Evolutionary conservation across 2,113 vertebrate genomes (phyloP), one percentile per base, ranked within the genome.

Genomic region (Carassius gibelio): DNA sequence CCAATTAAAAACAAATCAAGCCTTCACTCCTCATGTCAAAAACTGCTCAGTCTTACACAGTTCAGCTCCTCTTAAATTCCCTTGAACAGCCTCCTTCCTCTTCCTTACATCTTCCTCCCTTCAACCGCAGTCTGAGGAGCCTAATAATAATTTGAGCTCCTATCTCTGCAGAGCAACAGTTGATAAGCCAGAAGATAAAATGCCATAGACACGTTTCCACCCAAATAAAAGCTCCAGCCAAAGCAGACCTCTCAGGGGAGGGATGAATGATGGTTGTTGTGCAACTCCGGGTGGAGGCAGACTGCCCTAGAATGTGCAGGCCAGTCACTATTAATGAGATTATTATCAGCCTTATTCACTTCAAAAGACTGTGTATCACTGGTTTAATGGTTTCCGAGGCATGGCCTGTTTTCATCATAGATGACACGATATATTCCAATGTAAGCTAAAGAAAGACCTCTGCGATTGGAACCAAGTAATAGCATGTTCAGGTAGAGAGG

Each of bases 281-380:
- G 66, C 55, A 45, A 74, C 6, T 50, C 66, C 8, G 42, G 71
- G 61, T 66, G 55, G 71, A 84, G 79, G 80, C 69, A 78, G 79
- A 64, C 78, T 52, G 78, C 86, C 81, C 78, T 26, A 69, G 87
- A 89, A 90, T 77, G 81, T 85, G 61, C 50, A 59, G 52, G 50
- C 77, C 78, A 87, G 85, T 90, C 87, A 89, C 88, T 79, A 89
- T 92, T 91, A 90, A 77, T 83, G 50, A 84, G 90, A 92, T 92
- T 91, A 90, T 84, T 86, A 85, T 89, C 85, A 86, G 84, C 82
- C 87, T 91, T 85, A 69, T 86, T 87, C 81, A 89, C 88, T 91
- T 94, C 91, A 93, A 91, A 92, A 81, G 89, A 68, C 59, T 89
- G 85, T 88, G 88, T 85, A 91, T 88, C 88, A 91, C 85, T 87